Conservation (phyloP, 2,113 vertebrate species). For the Dascyllus trimaculatus region DNA sequence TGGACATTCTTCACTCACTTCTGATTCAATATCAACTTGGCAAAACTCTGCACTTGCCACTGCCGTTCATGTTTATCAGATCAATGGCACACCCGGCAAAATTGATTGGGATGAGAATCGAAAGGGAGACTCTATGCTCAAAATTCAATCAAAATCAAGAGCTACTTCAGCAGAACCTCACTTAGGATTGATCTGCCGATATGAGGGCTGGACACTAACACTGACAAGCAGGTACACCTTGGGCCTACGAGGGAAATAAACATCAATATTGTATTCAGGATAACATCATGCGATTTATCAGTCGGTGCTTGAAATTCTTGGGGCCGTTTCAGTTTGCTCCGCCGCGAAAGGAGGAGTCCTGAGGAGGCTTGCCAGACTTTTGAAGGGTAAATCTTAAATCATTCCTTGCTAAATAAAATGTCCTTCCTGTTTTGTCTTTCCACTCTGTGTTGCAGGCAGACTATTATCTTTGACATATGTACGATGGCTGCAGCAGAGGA, state of each 20-base stretch:
- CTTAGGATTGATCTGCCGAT: slow-evolving; percentile 75
- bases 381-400: slow-evolving; percentile 53
- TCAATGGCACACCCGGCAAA: slow-evolving; percentile 66
- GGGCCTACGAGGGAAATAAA: slow-evolving; percentile 45
- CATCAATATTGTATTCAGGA: slow-evolving; percentile 53
- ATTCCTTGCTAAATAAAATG: slow-evolving; percentile 29
- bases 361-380: slow-evolving; percentile 31
- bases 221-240: slow-evolving; percentile 52
- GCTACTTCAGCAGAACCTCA: slow-evolving; percentile 69
- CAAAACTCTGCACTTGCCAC: slow-evolving; percentile 61
- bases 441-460: slow-evolving; percentile 27
- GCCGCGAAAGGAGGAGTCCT: not conserved
- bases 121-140: slow-evolving; percentile 73
- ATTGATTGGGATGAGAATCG: slow-evolving; percentile 76
- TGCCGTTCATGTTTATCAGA: slow-evolving; percentile 76
- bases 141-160: slow-evolving; percentile 77
- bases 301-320: slow-evolving; percentile 31
- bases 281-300: slow-evolving; percentile 61
- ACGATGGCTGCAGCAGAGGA: slow-evolving; percentile 23
- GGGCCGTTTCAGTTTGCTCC: slow-evolving; percentile 3
- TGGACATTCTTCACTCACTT: slow-evolving; percentile 67
- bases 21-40: slow-evolving; percentile 77
- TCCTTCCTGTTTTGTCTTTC: slow-evolving; percentile 46
- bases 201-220: slow-evolving; percentile 54
- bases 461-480: slow-evolving; percentile 68